Evolutionary conservation across 2,113 vertebrate genomes (phyloP).

Genomic region (Syrmaticus mikado): DNA sequence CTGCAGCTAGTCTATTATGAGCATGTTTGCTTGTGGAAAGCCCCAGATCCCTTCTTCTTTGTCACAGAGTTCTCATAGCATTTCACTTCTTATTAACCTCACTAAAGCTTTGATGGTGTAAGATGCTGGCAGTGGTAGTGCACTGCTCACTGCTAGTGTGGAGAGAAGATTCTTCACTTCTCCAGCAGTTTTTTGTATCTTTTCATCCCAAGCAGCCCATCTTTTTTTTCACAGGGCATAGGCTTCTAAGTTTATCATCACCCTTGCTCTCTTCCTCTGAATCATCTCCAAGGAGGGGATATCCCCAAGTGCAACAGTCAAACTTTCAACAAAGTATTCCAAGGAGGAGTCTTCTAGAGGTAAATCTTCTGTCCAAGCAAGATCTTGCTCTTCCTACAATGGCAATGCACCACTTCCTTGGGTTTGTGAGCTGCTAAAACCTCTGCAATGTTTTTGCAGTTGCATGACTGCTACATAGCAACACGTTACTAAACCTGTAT

Average conservation of each 20-base stretch:
- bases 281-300: not conserved
- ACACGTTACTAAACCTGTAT: fast-evolving
- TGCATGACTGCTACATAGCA: not conserved
- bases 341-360: not conserved
- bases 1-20: not conserved
- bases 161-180: not conserved
- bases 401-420: not conserved
- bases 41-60: not conserved
- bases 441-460: not conserved
- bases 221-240: not conserved
- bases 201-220: not conserved
- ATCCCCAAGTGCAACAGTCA: not conserved
- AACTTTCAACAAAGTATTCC: not conserved
- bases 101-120: not conserved
- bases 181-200: not conserved
- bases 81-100: not conserved
- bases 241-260: not conserved
- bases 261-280: not conserved
- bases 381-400: not conserved
- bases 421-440: not conserved
- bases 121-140: not conserved
- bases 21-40: not conserved
- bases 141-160: not conserved
- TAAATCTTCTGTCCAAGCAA: not conserved
- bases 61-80: not conserved